A percentile compares a stretch with the other conserved stretches of the same genome.
phyloP scores from a whole-genome alignment of 2,797 vertebrate genomes.

The Chrysocyon brachyurus region DNA sequence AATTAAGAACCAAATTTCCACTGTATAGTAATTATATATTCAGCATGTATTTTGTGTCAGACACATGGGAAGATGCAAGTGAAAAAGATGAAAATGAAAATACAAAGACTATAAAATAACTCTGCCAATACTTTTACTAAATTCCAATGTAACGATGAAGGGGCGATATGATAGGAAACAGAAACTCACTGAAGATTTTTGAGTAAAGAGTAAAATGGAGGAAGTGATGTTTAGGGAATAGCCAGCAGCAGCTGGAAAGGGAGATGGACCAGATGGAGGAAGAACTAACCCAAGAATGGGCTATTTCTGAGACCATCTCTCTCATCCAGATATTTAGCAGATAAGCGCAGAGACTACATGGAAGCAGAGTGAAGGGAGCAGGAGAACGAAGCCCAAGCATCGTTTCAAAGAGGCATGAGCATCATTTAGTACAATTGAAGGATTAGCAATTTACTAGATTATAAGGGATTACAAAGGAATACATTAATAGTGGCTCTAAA shows the following conservation, averaged over 20 bases:
- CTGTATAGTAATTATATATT: not conserved
- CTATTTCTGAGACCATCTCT: not conserved
- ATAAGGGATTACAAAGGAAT: not conserved
- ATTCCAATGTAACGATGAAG: not conserved
- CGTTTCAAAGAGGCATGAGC: not conserved
- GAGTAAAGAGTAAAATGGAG: not conserved
- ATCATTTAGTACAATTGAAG: not conserved
- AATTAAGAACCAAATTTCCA: slow-evolving; percentile 5
- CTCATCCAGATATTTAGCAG: not conserved
- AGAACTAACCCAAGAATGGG: not conserved
- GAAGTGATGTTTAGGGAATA: not conserved
- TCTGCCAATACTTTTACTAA: not conserved
- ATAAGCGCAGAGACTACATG: not conserved
- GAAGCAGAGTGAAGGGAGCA: not conserved
- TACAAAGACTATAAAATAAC: not conserved
- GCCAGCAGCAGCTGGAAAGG: not conserved
- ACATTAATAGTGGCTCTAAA: not conserved
- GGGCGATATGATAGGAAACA: not conserved
- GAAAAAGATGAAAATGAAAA: not conserved
- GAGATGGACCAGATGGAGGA: not conserved
- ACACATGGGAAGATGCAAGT: not conserved
- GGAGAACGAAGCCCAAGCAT: not conserved
- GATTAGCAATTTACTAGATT: not conserved
- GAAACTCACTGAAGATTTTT: slow-evolving; percentile 15
- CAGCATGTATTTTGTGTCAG: not conserved